Evolutionary conservation across 2,888 invertebrate species (phyloP), one percentile per base, ranked within the genome.

Genomic region (Aphelenchoides bicaudatus): DNA sequence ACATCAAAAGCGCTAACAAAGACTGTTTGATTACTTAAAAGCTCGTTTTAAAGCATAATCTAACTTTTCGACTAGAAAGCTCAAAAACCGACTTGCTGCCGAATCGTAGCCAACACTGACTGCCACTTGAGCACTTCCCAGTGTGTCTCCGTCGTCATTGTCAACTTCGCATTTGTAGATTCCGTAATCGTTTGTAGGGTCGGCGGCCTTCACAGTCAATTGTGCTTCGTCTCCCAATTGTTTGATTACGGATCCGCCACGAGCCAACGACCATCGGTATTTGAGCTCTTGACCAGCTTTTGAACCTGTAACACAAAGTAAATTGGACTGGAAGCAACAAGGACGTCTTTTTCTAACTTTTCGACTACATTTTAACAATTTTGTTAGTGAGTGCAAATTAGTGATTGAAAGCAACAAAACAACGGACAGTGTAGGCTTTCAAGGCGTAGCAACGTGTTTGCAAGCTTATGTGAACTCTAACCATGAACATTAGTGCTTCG

Each of bases 121-220:
- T 25, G 77, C 77, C 2, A 72, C 68, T 59, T 67, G 73, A 16
- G 77, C 77, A 39, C 66, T 63, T 59, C 78, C 77, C 49, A 77
- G 58, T 19, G 70, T 64, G 30, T 73, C 58, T 58, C 75, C 74
- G 53, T 73, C 69, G 50, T 75, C 72, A 53, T 75, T 71, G 43
- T 78, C 75, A 4, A 78, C 74, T 48, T 78, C 72, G 66, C 77
- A 77, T 43, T 73, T 60, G 63, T 77, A 77, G 19, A 77, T 74
- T 46, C 77, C 77, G 60, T 69, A 78, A 49, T 77, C 77, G 55
- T 74, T 73, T 27, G 70, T 65, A 5, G 75, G 75, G 29, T 78
- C 72, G 25, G 75, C 78, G 25, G 60, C 58, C 47, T 66, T 63
- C 55, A 77, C 65, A 25, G 61, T 61, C 56, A 77, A 63, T 27